Conservation (phyloP, 2,113 vertebrate genomes). For the Stomatorhinus ivindoensis region DNA sequence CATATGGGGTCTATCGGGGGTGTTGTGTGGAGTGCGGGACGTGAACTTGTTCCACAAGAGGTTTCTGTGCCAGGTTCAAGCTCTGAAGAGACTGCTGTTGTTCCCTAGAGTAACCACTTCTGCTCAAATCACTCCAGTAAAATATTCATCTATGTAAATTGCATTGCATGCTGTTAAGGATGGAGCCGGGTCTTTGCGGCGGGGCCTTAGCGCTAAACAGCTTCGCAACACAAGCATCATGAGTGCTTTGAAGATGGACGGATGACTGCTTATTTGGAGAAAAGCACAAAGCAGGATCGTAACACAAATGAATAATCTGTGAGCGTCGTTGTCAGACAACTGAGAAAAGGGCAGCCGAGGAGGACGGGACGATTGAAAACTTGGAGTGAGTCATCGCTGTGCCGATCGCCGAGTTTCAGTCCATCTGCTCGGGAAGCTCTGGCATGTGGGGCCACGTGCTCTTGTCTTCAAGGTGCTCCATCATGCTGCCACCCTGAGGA, state of each 20-base stretch:
- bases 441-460: not conserved
- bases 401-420: not conserved
- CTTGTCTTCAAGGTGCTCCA: not conserved
- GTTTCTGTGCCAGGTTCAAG: not conserved
- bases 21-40: not conserved
- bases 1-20: not conserved
- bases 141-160: not conserved
- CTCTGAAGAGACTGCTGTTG: not conserved
- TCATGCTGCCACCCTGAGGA: not conserved
- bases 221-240: not conserved
- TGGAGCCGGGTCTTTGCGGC: not conserved
- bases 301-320: not conserved
- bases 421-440: slow-evolving; percentile 6
- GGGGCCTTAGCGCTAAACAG: not conserved
- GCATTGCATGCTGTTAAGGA: not conserved
- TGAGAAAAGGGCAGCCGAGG: not conserved
- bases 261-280: not conserved
- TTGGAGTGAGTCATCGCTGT: not conserved
- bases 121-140: not conserved
- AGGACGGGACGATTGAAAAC: not conserved
- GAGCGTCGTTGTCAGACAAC: not conserved
- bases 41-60: not conserved
- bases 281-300: not conserved
- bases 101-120: not conserved
- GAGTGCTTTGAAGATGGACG: not conserved